Conservation (phyloP, 2,888 invertebrate genomes). For the Nomada flava region DNA sequence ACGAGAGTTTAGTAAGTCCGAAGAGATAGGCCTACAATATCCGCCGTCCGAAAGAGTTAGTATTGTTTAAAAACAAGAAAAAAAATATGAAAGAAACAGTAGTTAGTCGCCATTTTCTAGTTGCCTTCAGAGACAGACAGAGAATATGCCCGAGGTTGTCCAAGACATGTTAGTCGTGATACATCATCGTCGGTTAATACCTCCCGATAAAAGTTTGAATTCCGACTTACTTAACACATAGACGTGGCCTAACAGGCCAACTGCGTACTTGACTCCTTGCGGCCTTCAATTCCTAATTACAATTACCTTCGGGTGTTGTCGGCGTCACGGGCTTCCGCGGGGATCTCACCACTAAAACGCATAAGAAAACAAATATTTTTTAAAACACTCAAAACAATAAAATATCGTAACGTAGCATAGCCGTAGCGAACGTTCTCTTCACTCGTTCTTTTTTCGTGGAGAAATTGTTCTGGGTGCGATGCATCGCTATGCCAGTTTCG, state of each 20-base stretch:
- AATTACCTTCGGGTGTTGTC: slow-evolving; percentile 85
- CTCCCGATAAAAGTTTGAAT: slow-evolving; percentile 80
- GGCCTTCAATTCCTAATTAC: slow-evolving; percentile 84
- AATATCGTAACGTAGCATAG: slow-evolving; percentile 25
- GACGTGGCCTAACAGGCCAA: slow-evolving; percentile 84
- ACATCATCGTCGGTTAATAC: slow-evolving; percentile 64
- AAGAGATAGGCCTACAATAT: slow-evolving; percentile 33
- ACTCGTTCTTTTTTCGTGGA: slow-evolving; percentile 9
- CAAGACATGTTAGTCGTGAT: slow-evolving; percentile 51
- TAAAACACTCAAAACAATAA: slow-evolving; percentile 43
- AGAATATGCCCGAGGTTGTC: slow-evolving; percentile 53
- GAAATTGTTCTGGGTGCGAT: slow-evolving; percentile 55
- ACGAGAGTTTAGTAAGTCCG: slow-evolving; percentile 60
- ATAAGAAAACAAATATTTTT: slow-evolving; percentile 78
- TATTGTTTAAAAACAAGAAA: slow-evolving; percentile 28
- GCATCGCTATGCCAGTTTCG: slow-evolving; percentile 51
- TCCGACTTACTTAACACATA: slow-evolving; percentile 84
- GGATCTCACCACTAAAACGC: slow-evolving; percentile 85
- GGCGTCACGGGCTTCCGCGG: slow-evolving; percentile 85
- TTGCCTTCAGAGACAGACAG: slow-evolving; percentile 38
- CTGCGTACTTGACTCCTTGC: slow-evolving; percentile 83
- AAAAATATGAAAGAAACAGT: slow-evolving; percentile 18
- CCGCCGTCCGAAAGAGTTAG: slow-evolving; percentile 20
- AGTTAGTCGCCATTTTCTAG: slow-evolving; percentile 55
- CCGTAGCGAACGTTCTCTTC: slow-evolving; percentile 39